phyloP scores from a whole-genome alignment of 2,888 invertebrate genomes.

The Rapana venosa region DNA sequence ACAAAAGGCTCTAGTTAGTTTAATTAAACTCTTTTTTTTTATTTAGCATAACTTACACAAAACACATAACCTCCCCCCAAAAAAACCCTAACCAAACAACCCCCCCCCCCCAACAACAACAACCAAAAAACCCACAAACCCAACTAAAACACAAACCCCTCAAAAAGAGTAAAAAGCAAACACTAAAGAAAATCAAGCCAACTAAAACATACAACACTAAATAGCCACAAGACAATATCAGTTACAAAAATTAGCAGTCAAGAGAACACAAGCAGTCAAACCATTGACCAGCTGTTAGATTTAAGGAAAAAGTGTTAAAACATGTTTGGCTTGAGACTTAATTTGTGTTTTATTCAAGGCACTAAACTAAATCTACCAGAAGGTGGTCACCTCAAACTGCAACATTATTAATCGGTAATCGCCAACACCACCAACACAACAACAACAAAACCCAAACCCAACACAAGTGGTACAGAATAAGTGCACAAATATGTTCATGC shows the following conservation, averaged over 20 bases:
- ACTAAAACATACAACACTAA: not conserved
- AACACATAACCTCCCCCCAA: no score
- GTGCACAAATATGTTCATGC: constrained; percentile 33
- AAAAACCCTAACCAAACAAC: no score
- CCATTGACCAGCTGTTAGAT: not conserved
- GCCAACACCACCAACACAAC: constrained; percentile 26
- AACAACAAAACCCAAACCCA: constrained; percentile 4
- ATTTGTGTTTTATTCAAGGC: not conserved
- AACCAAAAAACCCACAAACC: no score
- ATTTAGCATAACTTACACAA: no score
- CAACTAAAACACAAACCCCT: not conserved
- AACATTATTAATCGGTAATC: not conserved
- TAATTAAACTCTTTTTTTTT: no score
- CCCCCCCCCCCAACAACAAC: no score
- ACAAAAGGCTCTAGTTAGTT: no score
- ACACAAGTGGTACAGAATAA: constrained; percentile 31
- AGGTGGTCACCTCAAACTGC: not conserved
- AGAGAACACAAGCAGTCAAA: not conserved
- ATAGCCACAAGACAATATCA: not conserved
- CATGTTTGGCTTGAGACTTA: not conserved
- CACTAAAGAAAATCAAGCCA: not conserved
- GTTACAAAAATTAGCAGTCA: not conserved
- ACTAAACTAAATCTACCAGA: not conserved
- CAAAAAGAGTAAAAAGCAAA: not conserved
- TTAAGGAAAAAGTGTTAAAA: not conserved